These are phyloP conservation scores for Pantherophis vulpinus DNA, from an alignment of 2,797 vertebrate species.

Conservation along the genomic window DNA sequence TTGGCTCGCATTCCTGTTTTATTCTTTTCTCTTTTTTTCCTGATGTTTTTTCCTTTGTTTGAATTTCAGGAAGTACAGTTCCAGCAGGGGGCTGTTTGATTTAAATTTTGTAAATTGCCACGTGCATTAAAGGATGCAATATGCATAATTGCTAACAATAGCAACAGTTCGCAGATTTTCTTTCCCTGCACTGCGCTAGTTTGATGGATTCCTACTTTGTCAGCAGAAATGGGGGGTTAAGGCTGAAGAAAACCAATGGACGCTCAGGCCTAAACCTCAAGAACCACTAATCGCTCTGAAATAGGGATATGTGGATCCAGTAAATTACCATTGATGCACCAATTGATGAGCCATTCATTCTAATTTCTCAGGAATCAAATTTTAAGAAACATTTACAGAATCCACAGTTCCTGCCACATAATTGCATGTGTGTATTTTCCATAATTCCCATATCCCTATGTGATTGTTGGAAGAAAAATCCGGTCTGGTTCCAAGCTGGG, in stretches of 20 bases:
- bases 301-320: not conserved
- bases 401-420: not conserved
- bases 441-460: not conserved
- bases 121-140: not conserved
- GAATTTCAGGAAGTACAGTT: slow-evolving; percentile 15
- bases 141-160: not conserved
- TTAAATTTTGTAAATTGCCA: slow-evolving; percentile 27
- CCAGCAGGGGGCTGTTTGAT: slow-evolving; percentile 13
- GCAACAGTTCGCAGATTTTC: not conserved
- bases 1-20: slow-evolving; percentile 6
- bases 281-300: not conserved
- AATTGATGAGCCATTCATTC: not conserved
- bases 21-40: not conserved
- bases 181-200: not conserved
- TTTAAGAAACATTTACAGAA: not conserved
- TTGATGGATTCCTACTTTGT: not conserved
- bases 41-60: not conserved
- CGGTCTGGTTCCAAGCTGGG: accelerated
- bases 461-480: not conserved
- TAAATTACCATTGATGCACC: not conserved
- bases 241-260: not conserved
- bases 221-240: not conserved
- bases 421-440: not conserved
- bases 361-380: not conserved
- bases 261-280: too few species aligned